phyloP scores from a whole-genome alignment of 2,888 invertebrate species.

The Chironomus tentans region DNA sequence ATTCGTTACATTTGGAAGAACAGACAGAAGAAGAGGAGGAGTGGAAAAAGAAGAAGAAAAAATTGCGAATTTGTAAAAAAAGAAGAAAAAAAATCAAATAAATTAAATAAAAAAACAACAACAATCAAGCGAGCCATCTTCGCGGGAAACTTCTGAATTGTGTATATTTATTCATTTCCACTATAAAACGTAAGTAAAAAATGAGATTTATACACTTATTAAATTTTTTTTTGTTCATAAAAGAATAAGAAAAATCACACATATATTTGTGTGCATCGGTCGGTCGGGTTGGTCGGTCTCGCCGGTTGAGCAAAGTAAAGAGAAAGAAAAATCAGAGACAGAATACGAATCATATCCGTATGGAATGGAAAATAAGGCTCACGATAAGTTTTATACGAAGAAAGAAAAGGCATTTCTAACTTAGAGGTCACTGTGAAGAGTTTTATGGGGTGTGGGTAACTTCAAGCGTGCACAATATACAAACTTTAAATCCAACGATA shows the following conservation, averaged over 20 bases:
- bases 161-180: background rate
- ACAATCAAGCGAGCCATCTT: background rate
- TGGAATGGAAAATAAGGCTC: background rate
- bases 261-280: background rate
- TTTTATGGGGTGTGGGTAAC: conserved; percentile 1
- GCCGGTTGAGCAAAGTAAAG: background rate
- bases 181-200: background rate
- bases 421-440: conserved; percentile 16
- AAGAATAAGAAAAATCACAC: background rate
- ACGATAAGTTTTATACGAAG: too few species aligned
- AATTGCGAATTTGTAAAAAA: background rate
- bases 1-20: conserved; percentile 1
- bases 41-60: background rate
- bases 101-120: background rate
- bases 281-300: background rate
- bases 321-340: conserved; percentile 1
- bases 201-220: background rate
- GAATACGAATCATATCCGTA: background rate
- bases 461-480: background rate
- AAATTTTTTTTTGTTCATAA: background rate
- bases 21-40: background rate
- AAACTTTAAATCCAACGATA: background rate
- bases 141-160: conserved; percentile 4
- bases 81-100: background rate
- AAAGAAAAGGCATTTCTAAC: background rate